phyloP scores from a whole-genome alignment of 2,797 vertebrate species.

The Intellagama lesueurii region DNA sequence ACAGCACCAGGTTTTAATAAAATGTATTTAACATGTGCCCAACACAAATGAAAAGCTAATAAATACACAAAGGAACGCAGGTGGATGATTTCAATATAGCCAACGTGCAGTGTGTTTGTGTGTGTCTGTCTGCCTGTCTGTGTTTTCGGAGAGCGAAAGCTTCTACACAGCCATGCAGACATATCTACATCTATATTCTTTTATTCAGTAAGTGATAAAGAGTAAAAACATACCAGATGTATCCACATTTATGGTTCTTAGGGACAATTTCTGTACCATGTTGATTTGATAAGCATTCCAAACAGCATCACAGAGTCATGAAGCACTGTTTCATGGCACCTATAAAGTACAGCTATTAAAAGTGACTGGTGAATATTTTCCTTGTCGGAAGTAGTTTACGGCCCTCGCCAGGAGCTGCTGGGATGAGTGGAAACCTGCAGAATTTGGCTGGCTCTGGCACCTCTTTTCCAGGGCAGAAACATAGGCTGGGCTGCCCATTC shows the following conservation, averaged over 20 bases:
- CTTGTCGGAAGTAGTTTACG: neutral
- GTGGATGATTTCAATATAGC: neutral
- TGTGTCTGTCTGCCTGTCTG: neutral
- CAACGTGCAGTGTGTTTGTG: neutral
- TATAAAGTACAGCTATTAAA: neutral
- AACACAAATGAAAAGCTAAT: neutral
- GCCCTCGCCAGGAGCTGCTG: neutral
- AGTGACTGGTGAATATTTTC: neutral
- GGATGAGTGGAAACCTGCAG: neutral
- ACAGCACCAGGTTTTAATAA: conserved; percentile 18
- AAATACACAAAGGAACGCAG: neutral
- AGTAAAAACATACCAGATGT: neutral
- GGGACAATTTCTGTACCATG: neutral
- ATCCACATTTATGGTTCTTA: neutral
- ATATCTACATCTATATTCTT: neutral
- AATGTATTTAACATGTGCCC: neutral
- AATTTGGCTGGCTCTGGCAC: neutral
- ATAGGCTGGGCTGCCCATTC: neutral
- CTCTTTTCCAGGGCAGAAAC: neutral
- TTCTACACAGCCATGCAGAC: neutral
- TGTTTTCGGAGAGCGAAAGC: neutral
- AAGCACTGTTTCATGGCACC: neutral
- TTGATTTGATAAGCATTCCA: neutral
- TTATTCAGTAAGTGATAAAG: neutral
- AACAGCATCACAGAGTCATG: neutral